Base-by-base conservation (phyloP, 92 coral and sea anemone species). In the Paramuricea clavata region DNA sequence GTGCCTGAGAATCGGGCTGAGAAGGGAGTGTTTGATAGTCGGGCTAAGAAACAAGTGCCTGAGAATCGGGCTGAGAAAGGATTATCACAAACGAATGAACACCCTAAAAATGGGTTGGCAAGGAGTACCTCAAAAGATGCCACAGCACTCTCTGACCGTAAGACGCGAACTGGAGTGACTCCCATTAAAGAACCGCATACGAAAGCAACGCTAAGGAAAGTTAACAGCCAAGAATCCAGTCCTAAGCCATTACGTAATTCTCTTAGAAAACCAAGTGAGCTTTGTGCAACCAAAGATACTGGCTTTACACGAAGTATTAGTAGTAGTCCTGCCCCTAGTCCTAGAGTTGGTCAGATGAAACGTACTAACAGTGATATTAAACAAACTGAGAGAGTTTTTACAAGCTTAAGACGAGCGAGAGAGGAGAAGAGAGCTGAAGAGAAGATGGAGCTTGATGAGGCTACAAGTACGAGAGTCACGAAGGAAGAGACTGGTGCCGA, bases 401-500 rank as follows among this genome's bases (percentile, higher is more conserved):
- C 32, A 16, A 61, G 57, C 67, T 39, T 61, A 12, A 23, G 72
- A 61, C 84, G 74, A 33, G 35, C 72, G 21, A 79, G 49, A 41
- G 41, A 31, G 19, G 81, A 76, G n/a, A 54, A 72, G 30, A 33
- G 21, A 13, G 39, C 25, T 5, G 35, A 26, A 32, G 31, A 68
- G 39, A 42, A 21, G 15, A 27, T 16, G 23, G 76, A 4, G 27
- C 59, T 25, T 23, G 68, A 49, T 2, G 44, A 83, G 31, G 60
- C 34, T 26, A 44, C 27, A 54, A 87, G 42, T 54, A 62, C 49
- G 89, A 80, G 79, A 86, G 83, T 16, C 83, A 86, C 89, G 70
- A 81, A 8, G 92, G 86, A n/a, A 56, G 86, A 21, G 92, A 82
- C 25, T 82, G 90, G 95, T 93, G 69, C 60, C 92, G 72, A 26